Evolutionary conservation across 2,888 invertebrate genomes (phyloP), one percentile per base, ranked within the genome.

Genomic region (Temnothorax unifasciatus): DNA sequence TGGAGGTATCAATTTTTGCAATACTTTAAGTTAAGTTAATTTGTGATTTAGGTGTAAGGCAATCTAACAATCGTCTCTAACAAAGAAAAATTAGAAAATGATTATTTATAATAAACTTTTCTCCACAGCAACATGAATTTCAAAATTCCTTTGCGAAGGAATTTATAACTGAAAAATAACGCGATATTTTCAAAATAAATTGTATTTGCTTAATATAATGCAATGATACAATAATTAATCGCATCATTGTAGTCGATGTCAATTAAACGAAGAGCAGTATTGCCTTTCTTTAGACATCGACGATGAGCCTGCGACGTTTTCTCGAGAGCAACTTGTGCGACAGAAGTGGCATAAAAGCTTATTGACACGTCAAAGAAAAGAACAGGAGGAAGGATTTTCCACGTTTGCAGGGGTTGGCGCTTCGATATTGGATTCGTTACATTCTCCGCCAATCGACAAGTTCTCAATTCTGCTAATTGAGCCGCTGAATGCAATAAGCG

Each of bases 391-490:
- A 66, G 63, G 71, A 83, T 82, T 82, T 61, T 69, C 13, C 73
- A 63, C 54, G 50, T 68, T 47, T 76, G 21, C 11, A 57, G n/a
- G 29, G 38, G 44, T 69, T 63, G 50, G 71, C 21, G 29, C 3
- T 50, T 50, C 83, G 57, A 87, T 86, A 86, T 86, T 83, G 81
- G 25, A 85, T 66, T 85, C 76, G 83, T 83, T 86, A 83, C 69
- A 74, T 59, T 69, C 64, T 71, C 29, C 34, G 41, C 41, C 84
- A 57, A 73, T 79, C 83, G 85, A 85, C 79, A 84, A 81, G 69
- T 84, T 87, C 79, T 87, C 82, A 69, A 81, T 89, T 85, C 69
- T 61, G 59, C 83, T 89, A 89, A 88, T 88, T 81, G 89, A 88
- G 57, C 85, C 68, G 82, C 68, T 83, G 73, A 84, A 81, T 81